Evolutionary conservation across 2,888 invertebrate species (phyloP).

Genomic region (Athetis lepigone): DNA sequence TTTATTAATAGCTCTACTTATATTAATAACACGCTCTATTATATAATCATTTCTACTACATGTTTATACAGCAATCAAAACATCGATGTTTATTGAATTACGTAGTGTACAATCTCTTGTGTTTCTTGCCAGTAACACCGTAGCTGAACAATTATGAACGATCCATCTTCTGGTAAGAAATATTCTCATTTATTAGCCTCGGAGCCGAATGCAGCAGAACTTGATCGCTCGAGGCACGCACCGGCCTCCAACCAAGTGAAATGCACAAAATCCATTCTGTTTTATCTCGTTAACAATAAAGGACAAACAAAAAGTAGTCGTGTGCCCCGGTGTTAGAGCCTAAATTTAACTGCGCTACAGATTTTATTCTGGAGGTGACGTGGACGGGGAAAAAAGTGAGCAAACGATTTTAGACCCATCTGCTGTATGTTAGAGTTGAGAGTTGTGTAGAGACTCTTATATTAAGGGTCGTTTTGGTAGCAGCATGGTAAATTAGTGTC

Average conservation of each 20-base stretch:
- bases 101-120: conserved; percentile 46
- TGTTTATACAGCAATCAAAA: conserved; percentile 40
- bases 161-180: conserved; percentile 61
- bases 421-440: conserved; percentile 69
- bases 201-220: conserved; percentile 66
- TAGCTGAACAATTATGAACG: conserved; percentile 54
- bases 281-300: conserved; percentile 81
- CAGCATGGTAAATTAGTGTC: conserved; percentile 42
- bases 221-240: conserved; percentile 69
- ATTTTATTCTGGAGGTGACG: conserved; percentile 80
- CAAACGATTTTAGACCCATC: conserved; percentile 74
- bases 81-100: conserved; percentile 51
- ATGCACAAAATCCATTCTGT: conserved; percentile 89
- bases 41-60: conserved; percentile 29
- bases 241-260: conserved; percentile 81
- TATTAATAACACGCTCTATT: conserved; percentile 35
- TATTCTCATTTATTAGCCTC: conserved; percentile 66
- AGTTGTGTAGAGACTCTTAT: conserved; percentile 44
- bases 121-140: conserved; percentile 47
- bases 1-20: conserved; percentile 44
- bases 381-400: conserved; percentile 69
- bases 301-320: conserved; percentile 63
- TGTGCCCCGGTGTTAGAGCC: conserved; percentile 59
- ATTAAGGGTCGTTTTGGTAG: conserved; percentile 76
- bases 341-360: conserved; percentile 54